A percentile compares a stretch with the other conserved stretches of the same genome.
phyloP scores from a whole-genome alignment of 2,888 invertebrate genomes.

The Drosophila lacicola region DNA sequence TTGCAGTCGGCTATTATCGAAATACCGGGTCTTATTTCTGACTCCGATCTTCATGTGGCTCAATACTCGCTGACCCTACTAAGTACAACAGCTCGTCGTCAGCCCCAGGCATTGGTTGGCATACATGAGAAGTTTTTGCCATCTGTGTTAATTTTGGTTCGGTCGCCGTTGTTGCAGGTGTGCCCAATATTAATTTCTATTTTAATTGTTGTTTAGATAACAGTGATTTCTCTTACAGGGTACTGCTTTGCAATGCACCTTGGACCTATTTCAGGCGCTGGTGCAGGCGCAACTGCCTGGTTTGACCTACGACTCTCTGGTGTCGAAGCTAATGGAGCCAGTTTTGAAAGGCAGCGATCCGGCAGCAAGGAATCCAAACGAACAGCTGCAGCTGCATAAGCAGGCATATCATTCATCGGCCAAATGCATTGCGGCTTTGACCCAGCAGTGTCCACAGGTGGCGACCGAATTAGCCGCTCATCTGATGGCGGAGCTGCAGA shows the following conservation, averaged over 20 bases:
- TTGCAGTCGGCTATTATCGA: constrained; percentile 92
- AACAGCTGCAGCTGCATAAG: constrained; percentile 88
- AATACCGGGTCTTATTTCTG: constrained; percentile 95
- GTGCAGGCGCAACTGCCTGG: constrained; percentile 93
- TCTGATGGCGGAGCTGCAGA: constrained; percentile 90
- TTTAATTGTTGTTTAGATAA: no score
- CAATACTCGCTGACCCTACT: constrained; percentile 94
- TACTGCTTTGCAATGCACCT: constrained; percentile 94
- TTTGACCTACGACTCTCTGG: constrained; percentile 92
- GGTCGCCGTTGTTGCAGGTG: constrained; percentile 92
- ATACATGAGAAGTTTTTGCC: constrained; percentile 92
- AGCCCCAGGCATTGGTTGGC: constrained; percentile 91
- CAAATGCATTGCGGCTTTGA: constrained; percentile 97
- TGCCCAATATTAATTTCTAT: not conserved
- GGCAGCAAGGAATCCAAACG: constrained; percentile 82
- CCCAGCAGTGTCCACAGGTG: constrained; percentile 91
- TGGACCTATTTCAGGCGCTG: constrained; percentile 96
- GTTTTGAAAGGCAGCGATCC: constrained; percentile 84
- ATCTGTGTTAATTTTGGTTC: constrained; percentile 93
- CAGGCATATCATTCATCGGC: constrained; percentile 97
- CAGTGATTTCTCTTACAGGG: constrained; percentile 86
- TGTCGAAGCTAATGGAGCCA: constrained; percentile 91
- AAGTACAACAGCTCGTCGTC: constrained; percentile 92
- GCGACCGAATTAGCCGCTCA: constrained; percentile 89
- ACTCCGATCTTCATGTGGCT: constrained; percentile 98